A percentile compares a stretch with the other conserved stretches of the same genome.
phyloP scores from a whole-genome alignment of 2,888 invertebrate species.

The Patella caerulea region DNA sequence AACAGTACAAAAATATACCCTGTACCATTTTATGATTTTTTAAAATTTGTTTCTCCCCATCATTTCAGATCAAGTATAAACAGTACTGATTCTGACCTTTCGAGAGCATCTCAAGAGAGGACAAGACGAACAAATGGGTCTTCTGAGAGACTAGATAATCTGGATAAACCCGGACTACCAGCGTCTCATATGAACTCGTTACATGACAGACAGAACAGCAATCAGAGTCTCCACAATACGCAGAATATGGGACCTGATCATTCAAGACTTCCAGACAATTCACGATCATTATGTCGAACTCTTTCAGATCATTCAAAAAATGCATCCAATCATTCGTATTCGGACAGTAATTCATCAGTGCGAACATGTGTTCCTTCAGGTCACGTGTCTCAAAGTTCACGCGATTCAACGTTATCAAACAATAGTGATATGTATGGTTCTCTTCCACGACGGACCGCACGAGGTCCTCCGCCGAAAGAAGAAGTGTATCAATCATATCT shows the following conservation, averaged over 20 bases:
- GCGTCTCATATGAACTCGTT: no score
- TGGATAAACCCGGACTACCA: conserved; percentile 13
- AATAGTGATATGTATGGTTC: conserved; percentile 57
- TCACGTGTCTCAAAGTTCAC: conserved; percentile 19
- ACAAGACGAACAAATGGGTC: conserved; percentile 10
- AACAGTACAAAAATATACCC: no score
- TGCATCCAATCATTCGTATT: conserved; percentile 21
- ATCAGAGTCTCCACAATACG: not conserved
- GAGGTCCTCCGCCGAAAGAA: conserved; percentile 43
- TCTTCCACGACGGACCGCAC: conserved; percentile 50
- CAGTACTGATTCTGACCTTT: conserved; percentile 43
- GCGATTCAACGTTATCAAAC: conserved; percentile 14
- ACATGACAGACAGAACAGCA: conserved; percentile 9
- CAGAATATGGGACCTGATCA: not conserved
- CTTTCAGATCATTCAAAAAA: conserved; percentile 22
- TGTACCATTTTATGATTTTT: not conserved
- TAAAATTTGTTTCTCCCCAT: not conserved
- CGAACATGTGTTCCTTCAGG: conserved; percentile 27
- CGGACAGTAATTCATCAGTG: conserved; percentile 27
- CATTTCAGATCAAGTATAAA: conserved; percentile 40
- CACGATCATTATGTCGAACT: not conserved
- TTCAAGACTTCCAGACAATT: conserved; percentile 1
- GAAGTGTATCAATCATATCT: conserved; percentile 57
- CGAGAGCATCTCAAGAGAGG: conserved; percentile 16
- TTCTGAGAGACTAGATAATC: conserved; percentile 14